Evolutionary conservation across 1,140 invertebrate genomes (phyloP).

Genomic region (Apis dorsata): DNA sequence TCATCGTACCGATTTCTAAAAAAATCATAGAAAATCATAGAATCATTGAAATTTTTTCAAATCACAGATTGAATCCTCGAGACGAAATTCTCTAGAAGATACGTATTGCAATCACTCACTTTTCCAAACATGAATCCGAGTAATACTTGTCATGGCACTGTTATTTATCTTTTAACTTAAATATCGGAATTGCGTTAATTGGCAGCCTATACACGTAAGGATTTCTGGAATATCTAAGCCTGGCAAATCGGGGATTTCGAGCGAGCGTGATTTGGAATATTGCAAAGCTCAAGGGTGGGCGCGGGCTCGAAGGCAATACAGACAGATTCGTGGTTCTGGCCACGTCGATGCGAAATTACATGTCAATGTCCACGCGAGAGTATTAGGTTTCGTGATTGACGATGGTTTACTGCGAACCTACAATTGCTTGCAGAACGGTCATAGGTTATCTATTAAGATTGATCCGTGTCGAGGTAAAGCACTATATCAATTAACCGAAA

Average conservation of each 20-base stretch:
- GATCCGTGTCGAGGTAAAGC: conserved; percentile 52
- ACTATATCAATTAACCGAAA: conserved; percentile 52
- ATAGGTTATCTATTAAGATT: conserved; percentile 59
- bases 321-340: conserved; percentile 36
- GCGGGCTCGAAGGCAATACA: not conserved
- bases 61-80: too few relatives aligned
- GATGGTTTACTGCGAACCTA: conserved; percentile 46
- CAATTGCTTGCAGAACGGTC: conserved; percentile 51
- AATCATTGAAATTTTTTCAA: too few relatives aligned
- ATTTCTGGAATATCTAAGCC: not conserved
- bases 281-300: not conserved
- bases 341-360: conserved; percentile 60
- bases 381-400: conserved; percentile 65
- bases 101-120: too few relatives aligned
- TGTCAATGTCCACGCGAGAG: conserved; percentile 57
- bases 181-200: not conserved
- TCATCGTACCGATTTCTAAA: not conserved
- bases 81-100: too few relatives aligned
- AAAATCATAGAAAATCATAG: not conserved
- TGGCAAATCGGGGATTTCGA: conserved; percentile 1
- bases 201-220: not conserved
- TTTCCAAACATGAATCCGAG: too few relatives aligned
- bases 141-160: too few relatives aligned
- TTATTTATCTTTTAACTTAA: not conserved
- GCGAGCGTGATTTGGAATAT: conserved; percentile 8